Conservation (phyloP, 2,888 invertebrate genomes). For the Archips crataeganus region DNA sequence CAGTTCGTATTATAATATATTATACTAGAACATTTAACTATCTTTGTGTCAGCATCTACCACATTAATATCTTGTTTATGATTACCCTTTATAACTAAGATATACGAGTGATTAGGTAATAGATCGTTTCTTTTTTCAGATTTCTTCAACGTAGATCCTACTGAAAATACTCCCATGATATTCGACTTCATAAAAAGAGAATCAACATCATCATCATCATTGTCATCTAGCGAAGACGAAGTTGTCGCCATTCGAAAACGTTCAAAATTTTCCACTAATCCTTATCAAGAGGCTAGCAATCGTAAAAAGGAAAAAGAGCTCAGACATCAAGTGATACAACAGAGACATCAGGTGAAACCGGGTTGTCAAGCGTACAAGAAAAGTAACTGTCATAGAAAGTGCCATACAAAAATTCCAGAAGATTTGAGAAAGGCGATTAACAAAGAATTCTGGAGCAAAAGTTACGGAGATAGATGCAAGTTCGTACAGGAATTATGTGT, state of each 20-base stretch:
- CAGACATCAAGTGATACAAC: slow-evolving; percentile 5
- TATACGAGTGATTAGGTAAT: not conserved
- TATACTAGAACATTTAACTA: too few relatives aligned
- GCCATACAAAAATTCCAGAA: slow-evolving; percentile 26
- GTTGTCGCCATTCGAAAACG: slow-evolving; percentile 2
- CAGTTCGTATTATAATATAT: too few relatives aligned
- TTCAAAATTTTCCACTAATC: not conserved
- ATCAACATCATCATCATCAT: not conserved
- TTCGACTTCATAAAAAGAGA: slow-evolving; percentile 5
- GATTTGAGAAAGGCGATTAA: slow-evolving; percentile 17
- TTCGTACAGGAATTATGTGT: slow-evolving; percentile 22
- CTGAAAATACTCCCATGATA: slow-evolving; percentile 14
- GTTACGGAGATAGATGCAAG: slow-evolving; percentile 20
- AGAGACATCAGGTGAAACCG: slow-evolving; percentile 26
- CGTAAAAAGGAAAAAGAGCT: slow-evolving; percentile 12
- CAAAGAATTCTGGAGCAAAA: slow-evolving; percentile 17
- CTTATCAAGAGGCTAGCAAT: not conserved
- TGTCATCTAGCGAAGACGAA: slow-evolving; percentile 25
- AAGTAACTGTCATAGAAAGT: slow-evolving; percentile 26
- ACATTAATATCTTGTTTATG: too few relatives aligned
- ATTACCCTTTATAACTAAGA: not conserved
- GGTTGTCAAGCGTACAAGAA: slow-evolving; percentile 26
- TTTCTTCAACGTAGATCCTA: slow-evolving; percentile 26
- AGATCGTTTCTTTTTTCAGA: not conserved
- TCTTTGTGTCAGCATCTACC: too few relatives aligned